phyloP scores from a whole-genome alignment of 1,140 invertebrate genomes.

The Panagrolaimus sp. region DNA sequence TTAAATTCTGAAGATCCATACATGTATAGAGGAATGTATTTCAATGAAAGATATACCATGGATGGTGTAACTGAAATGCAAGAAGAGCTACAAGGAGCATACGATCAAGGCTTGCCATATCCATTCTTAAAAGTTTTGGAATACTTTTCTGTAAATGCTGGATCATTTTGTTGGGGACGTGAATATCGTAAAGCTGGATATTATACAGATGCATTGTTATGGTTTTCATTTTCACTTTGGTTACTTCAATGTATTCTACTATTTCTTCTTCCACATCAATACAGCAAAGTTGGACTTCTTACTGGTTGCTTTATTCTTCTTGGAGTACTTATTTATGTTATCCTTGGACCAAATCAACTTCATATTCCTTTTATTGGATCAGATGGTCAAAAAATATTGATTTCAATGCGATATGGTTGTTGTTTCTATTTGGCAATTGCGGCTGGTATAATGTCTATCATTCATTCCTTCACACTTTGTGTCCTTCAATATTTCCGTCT shows the following conservation, averaged over 20 bases:
- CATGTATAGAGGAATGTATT: slow-evolving; percentile 51
- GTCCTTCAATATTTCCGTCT: slow-evolving; percentile 50
- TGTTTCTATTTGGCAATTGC: slow-evolving; percentile 51
- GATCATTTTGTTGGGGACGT: slow-evolving; percentile 91
- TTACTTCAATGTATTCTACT: slow-evolving; percentile 42
- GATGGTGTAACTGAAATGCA: slow-evolving; percentile 61
- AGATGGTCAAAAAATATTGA: slow-evolving; percentile 18
- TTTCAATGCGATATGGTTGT: slow-evolving; percentile 32
- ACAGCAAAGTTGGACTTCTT: slow-evolving; percentile 45
- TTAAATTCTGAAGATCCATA: slow-evolving; percentile 18
- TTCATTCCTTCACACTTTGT: slow-evolving; percentile 31
- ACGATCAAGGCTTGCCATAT: slow-evolving; percentile 73
- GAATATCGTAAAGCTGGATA: slow-evolving; percentile 90
- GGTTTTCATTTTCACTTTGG: slow-evolving; percentile 40
- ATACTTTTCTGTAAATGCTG: slow-evolving; percentile 87
- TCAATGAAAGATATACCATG: slow-evolving; percentile 68
- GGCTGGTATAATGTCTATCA: slow-evolving; percentile 50
- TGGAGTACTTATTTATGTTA: slow-evolving; percentile 43
- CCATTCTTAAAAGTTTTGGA: slow-evolving; percentile 91
- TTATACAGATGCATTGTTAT: slow-evolving; percentile 76
- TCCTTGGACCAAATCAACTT: slow-evolving; percentile 35
- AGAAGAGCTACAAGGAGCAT: slow-evolving; percentile 44
- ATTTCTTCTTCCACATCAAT: slow-evolving; percentile 47
- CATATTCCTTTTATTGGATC: slow-evolving; percentile 45
- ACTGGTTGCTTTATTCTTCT: slow-evolving; percentile 46